Percentiles rank a stretch among this genome's conserved stretches.
phyloP scores from a whole-genome alignment of 1,140 invertebrate species.

The fruit fly (Drosophila melanogaster) region DNA sequence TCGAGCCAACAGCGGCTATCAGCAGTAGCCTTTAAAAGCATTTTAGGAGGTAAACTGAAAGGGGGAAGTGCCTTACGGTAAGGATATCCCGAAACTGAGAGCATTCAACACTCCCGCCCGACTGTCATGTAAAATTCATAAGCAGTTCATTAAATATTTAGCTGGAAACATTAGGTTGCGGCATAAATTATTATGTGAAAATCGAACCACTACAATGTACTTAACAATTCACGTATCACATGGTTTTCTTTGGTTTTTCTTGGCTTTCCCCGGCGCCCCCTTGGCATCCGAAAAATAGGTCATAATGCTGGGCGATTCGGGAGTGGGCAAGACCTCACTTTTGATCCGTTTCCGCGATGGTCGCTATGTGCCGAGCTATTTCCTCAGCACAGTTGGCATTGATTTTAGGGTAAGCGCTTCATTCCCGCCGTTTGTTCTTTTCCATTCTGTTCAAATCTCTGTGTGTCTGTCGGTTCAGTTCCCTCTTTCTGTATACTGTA shows the following conservation, averaged over 20 bases:
- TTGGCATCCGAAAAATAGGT: slow-evolving; percentile 86
- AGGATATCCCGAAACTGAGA: slow-evolving; percentile 1
- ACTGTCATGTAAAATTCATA: slow-evolving; percentile 40
- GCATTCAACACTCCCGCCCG: slow-evolving; percentile 9
- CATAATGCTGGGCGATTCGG: slow-evolving; percentile 95
- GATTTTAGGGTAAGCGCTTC: slow-evolving; percentile 93
- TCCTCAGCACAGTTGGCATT: slow-evolving; percentile 97
- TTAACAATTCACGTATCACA: slow-evolving; percentile 22
- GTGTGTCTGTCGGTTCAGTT: slow-evolving; percentile 16
- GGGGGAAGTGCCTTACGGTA: neutral
- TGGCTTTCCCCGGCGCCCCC: neutral
- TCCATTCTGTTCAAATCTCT: slow-evolving; percentile 10
- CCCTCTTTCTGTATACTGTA: slow-evolving; percentile 3
- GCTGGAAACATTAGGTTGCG: slow-evolving; percentile 30
- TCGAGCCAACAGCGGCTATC: slow-evolving; percentile 23
- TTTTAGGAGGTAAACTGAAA: neutral
- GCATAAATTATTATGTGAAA: slow-evolving; percentile 45
- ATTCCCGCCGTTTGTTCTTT: slow-evolving; percentile 22
- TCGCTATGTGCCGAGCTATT: slow-evolving; percentile 94
- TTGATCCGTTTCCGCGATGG: slow-evolving; percentile 94
- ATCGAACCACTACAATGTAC: slow-evolving; percentile 20
- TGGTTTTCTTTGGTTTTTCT: slow-evolving; percentile 3
- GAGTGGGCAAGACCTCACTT: slow-evolving; percentile 95
- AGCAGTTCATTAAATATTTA: slow-evolving; percentile 50
- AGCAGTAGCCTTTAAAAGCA: slow-evolving; percentile 6